phyloP scores from a whole-genome alignment of 1,140 invertebrate genomes.

The Pogonus chalceus region DNA sequence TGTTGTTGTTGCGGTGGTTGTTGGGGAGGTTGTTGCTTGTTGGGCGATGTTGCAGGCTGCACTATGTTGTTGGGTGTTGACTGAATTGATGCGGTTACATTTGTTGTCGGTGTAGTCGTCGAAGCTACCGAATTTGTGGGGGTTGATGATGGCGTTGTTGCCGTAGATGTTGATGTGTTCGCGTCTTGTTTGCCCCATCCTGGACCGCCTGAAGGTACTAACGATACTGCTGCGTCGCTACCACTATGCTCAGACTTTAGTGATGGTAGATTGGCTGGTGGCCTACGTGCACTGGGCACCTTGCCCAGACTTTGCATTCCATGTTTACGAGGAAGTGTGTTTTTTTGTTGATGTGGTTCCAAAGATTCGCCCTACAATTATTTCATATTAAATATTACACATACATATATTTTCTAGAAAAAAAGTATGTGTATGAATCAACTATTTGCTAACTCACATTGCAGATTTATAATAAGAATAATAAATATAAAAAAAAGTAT shows the following conservation, averaged over 20 bases:
- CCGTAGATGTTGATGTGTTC: constrained; percentile 17
- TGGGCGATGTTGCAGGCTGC: background rate
- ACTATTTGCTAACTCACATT: no score
- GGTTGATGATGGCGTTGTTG: constrained; percentile 16
- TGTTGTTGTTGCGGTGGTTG: background rate
- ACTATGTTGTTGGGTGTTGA: background rate
- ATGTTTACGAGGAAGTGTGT: constrained; percentile 81
- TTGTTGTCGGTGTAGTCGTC: background rate
- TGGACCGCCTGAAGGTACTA: constrained; percentile 33
- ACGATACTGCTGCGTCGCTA: constrained; percentile 29
- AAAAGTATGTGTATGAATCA: no score
- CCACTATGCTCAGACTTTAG: constrained; percentile 76
- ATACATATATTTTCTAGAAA: no score
- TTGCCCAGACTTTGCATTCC: constrained; percentile 97
- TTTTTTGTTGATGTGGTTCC: constrained; percentile 78
- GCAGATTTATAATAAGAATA: no score
- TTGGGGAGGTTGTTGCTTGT: background rate
- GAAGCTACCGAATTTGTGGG: constrained; percentile 20
- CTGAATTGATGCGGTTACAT: background rate
- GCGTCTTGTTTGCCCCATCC: constrained; percentile 35
- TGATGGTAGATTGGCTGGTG: constrained; percentile 94
- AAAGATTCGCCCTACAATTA: constrained; percentile 87
- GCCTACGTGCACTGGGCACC: constrained; percentile 87
- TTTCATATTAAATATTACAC: no score
- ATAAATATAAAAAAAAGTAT: no score